Percentiles rank a stretch among this genome's conserved stretches.
Conservation (phyloP, 2,888 invertebrate species). For the Limnephilus marmoratus region DNA sequence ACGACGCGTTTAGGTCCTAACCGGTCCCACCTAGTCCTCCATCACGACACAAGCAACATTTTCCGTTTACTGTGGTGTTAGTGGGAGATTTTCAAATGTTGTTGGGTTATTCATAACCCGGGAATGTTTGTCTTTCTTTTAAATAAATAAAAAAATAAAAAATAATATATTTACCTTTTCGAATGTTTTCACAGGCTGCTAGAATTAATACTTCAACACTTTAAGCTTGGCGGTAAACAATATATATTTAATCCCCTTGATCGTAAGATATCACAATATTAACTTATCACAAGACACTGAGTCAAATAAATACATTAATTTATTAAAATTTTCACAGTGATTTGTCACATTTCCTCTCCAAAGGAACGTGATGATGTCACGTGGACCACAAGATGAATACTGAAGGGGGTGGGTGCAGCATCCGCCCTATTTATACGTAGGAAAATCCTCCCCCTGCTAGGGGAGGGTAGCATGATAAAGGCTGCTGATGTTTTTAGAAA, state of each 20-base stretch:
- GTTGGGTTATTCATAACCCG: no score
- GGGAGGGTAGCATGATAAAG: conserved; percentile 14
- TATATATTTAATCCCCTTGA: not conserved
- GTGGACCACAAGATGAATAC: conserved; percentile 19
- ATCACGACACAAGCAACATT: no score
- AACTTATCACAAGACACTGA: not conserved
- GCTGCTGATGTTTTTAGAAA: not conserved
- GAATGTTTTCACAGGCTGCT: not conserved
- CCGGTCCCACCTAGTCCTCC: no score
- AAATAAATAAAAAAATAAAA: not conserved
- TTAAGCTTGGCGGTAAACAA: no score
- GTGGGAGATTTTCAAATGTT: no score
- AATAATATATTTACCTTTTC: not conserved
- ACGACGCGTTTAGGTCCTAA: no score
- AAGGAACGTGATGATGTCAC: not conserved
- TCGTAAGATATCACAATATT: not conserved
- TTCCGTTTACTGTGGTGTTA: no score
- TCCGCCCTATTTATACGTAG: conserved; percentile 48
- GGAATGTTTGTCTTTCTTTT: no score
- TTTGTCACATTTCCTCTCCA: not conserved
- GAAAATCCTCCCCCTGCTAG: conserved; percentile 37
- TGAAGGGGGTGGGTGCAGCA: conserved; percentile 43
- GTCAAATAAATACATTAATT: not conserved
- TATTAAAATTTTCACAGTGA: not conserved
- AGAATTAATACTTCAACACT: not conserved